Conservation (phyloP, 2,113 vertebrate genomes). For the Scytalopus superciliaris region DNA sequence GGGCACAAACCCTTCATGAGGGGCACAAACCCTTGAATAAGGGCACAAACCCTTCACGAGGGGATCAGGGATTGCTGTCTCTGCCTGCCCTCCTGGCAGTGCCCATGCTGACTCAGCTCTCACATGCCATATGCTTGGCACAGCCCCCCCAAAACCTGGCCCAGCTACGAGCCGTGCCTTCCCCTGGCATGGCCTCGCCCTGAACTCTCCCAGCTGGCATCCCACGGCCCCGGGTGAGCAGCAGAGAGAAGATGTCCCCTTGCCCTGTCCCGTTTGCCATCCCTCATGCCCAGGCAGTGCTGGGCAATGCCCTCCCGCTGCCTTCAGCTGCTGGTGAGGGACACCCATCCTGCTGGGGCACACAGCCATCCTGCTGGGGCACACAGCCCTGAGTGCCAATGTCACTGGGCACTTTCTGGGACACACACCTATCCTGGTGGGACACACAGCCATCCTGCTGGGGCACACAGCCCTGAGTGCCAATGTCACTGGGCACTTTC, state of each 20-base stretch:
- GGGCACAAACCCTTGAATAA: no score
- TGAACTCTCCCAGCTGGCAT: background rate
- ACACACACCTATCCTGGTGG: no score
- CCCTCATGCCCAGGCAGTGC: fast-evolving
- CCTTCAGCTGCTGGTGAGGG: background rate
- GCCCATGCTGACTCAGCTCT: background rate
- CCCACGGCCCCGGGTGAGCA: background rate
- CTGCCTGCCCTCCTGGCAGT: background rate
- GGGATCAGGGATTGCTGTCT: background rate
- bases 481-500: background rate
- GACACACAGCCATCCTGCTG: background rate
- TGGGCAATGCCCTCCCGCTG: background rate
- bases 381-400: background rate
- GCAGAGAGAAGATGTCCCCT: background rate
- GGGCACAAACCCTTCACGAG: background rate
- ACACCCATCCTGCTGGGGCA: no score
- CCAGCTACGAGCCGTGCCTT: background rate
- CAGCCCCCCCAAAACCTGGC: background rate
- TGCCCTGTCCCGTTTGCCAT: background rate
- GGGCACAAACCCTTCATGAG: no score
- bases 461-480: background rate
- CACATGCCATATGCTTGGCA: constrained; percentile 2
- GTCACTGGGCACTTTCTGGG: background rate
- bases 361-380: background rate
- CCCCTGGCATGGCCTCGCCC: background rate